A percentile compares a stretch with the other conserved stretches of the same genome.
These are phyloP conservation scores for Ciconia stormi DNA, from an alignment of 2,113 vertebrate genomes.

Conservation along the genomic window DNA sequence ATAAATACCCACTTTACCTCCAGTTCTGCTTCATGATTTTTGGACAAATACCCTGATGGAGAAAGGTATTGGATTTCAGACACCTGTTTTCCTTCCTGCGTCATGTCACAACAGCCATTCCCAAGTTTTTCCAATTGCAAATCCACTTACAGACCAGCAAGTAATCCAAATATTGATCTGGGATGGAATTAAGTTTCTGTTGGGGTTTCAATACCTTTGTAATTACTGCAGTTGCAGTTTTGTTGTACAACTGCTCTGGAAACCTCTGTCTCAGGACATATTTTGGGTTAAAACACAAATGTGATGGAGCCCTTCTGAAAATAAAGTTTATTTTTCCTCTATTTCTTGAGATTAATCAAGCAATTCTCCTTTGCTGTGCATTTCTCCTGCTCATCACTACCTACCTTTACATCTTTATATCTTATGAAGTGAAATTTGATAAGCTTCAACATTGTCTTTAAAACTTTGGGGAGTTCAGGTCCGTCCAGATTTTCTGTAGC, in stretches of 20 bases:
- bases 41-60: neutral
- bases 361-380: neutral
- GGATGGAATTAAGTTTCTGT: neutral
- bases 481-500: neutral
- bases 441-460: neutral
- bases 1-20: neutral
- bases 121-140: neutral
- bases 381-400: neutral
- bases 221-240: neutral
- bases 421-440: neutral
- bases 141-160: neutral
- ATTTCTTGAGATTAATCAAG: neutral
- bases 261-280: neutral
- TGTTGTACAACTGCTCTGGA: neutral
- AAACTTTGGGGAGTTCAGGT: neutral
- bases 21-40: neutral
- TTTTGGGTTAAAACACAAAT: neutral
- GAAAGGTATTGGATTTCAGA: neutral
- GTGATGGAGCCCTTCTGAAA: neutral
- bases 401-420: neutral
- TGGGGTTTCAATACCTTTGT: neutral
- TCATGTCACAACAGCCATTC: neutral
- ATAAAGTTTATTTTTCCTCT: neutral
- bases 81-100: neutral
- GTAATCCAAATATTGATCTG: neutral